phyloP scores from a whole-genome alignment of 2,113 vertebrate genomes.

The Cololabis saira region DNA sequence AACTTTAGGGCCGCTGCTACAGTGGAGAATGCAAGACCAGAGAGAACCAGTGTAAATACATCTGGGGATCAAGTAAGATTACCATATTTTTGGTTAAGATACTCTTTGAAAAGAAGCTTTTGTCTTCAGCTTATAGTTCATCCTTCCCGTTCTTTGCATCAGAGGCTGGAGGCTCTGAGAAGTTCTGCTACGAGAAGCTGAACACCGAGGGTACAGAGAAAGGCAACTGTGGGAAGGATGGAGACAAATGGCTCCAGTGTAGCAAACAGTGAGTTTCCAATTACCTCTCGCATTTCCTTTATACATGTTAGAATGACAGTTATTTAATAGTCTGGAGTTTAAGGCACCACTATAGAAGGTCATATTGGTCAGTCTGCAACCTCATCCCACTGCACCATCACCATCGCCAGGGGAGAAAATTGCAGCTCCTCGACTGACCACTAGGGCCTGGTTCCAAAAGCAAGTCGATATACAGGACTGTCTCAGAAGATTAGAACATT shows the following conservation, averaged over 20 bases:
- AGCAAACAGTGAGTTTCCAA: slow-evolving; percentile 93
- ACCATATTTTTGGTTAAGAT: background rate
- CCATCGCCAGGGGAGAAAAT: no score
- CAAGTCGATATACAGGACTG: no score
- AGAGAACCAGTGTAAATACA: slow-evolving; percentile 97
- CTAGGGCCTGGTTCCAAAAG: no score
- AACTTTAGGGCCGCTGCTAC: slow-evolving; percentile 93
- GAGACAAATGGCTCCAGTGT: slow-evolving; percentile 93
- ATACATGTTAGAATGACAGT: background rate
- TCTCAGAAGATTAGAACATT: no score
- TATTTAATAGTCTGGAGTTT: background rate
- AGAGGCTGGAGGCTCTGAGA: slow-evolving; percentile 94
- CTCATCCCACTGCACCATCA: no score
- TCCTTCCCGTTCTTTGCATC: slow-evolving; percentile 34
- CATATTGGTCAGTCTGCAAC: no score
- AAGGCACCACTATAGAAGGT: no score
- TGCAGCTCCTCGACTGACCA: no score
- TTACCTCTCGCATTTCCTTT: background rate
- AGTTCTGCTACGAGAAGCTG: slow-evolving; percentile 98
- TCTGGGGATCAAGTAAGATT: slow-evolving; percentile 96
- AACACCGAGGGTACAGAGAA: slow-evolving; percentile 98
- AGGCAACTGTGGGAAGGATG: slow-evolving; percentile 95
- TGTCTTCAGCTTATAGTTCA: background rate
- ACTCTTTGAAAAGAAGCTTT: background rate
- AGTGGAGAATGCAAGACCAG: slow-evolving; percentile 96